Base-by-base conservation (phyloP, 2,113 vertebrate species). In the Erpornis zantholeuca region DNA sequence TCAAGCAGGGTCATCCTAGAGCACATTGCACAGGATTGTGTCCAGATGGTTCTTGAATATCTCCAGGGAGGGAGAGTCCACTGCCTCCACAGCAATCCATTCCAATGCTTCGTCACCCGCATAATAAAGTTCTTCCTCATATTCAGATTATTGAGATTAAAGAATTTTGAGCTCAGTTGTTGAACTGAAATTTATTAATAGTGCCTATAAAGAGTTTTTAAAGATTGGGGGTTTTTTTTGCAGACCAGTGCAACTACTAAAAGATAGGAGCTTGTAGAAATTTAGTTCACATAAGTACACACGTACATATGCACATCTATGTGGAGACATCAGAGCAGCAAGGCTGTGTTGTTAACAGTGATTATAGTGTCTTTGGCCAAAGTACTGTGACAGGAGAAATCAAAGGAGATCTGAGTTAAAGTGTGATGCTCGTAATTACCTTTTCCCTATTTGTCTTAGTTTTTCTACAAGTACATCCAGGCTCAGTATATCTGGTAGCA, bases 211-310 rank as follows among this genome's bases (percentile, higher is more conserved):
- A 36, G 10, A 33, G 4, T 44, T 69, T 83, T 59, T 63, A 66
- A 33, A 14, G 2, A 45, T 40, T 50, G 6, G 6, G 8, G 0
- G 3, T 24, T 2, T 20, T 27, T 38, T 82, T 60, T 8, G 2
- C 11, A 54, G 12, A 81, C 4, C 3, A 45, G 5, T 53, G 24
- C 3, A 42, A 40, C 21, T 73, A 40, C 7, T 33, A 49, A 84
- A 61, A 95, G 35, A 65, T 47, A 15, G 7, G 50, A 81, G 3
- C 27, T 44, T 66, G 60, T 18, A 35, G 38, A 60, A 9, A 27
- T 49, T 73, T 54, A 59, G 15, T 61, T 63, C 33, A 33, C 33
- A 3, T 11, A 38, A 31, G 6, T 70, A 15, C 11, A 40, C 19
- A 33, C 4, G 4, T 13, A 18, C 19, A 15, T 35, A 21, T 13